Conservation (phyloP, 2,888 invertebrate species). For the Acrobasis consociella region DNA sequence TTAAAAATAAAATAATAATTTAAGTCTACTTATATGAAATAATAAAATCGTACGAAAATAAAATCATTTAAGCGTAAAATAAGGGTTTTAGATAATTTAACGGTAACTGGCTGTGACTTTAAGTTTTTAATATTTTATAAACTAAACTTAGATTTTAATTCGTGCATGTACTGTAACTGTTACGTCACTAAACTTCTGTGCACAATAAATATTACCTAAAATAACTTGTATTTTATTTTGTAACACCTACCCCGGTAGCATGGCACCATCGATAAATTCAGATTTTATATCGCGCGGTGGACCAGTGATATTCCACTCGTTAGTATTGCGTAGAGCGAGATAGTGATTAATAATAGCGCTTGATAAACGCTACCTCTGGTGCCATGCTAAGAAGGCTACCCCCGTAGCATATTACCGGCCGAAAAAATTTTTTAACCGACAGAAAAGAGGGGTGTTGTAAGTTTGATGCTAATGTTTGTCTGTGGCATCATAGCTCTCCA, state of each 20-base stretch:
- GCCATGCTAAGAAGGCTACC: too few species aligned
- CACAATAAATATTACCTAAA: slow-evolving; percentile 31
- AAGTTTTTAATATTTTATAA: slow-evolving; percentile 38
- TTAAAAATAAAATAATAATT: background rate
- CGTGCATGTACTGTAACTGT: slow-evolving; percentile 27
- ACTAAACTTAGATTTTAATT: slow-evolving; percentile 21
- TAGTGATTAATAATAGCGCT: too few species aligned
- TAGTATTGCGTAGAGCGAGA: too few species aligned
- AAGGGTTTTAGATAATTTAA: slow-evolving; percentile 14
- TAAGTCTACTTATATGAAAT: background rate
- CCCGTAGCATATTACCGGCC: too few species aligned
- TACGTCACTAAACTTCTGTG: slow-evolving; percentile 26
- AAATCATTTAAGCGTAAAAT: background rate
- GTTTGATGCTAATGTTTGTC: too few species aligned
- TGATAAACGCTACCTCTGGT: too few species aligned
- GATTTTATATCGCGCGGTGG: background rate
- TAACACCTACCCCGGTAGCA: background rate
- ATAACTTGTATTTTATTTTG: slow-evolving; percentile 6
- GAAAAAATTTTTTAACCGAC: too few species aligned
- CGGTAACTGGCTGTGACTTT: slow-evolving; percentile 49
- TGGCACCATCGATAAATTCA: too few species aligned
- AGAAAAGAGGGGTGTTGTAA: too few species aligned
- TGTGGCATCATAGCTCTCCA: too few species aligned
- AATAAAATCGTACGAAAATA: background rate
- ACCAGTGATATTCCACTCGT: too few species aligned